phyloP scores from a whole-genome alignment of 2,888 invertebrate genomes.

The Lordiphosa fenestrarum region DNA sequence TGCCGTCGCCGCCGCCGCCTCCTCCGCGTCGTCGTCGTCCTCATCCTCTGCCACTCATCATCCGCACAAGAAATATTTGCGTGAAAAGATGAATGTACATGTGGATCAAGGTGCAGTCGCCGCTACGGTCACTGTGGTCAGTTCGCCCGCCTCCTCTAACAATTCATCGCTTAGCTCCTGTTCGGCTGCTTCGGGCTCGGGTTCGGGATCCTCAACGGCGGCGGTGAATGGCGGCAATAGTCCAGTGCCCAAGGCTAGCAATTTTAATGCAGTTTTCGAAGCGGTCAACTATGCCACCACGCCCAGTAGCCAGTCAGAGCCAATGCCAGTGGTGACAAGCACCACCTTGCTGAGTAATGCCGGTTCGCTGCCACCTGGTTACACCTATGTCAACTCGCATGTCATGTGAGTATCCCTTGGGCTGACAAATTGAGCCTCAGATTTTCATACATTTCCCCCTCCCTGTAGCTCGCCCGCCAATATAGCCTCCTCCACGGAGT shows the following conservation, averaged over 20 bases:
- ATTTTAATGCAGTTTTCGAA: conserved; percentile 51
- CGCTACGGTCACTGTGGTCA: conserved; percentile 75
- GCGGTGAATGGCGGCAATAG: conserved; percentile 77
- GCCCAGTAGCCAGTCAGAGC: conserved; percentile 19
- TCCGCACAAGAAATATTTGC: conserved; percentile 80
- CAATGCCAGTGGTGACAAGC: conserved; percentile 37
- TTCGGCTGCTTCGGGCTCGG: conserved; percentile 32
- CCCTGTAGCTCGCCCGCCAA: conserved; percentile 46
- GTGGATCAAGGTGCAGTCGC: conserved; percentile 64
- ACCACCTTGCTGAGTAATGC: conserved; percentile 39
- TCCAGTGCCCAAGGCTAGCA: conserved; percentile 60
- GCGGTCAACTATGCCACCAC: conserved; percentile 50
- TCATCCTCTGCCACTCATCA: conserved; percentile 71
- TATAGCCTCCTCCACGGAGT: conserved; percentile 61
- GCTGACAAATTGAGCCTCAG: too few relatives aligned
- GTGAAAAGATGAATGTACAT: conserved; percentile 80
- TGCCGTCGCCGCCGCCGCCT: conserved; percentile 33
- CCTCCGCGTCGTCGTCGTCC: conserved; percentile 16
- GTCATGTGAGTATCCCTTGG: conserved; percentile 48
- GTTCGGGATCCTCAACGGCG: conserved; percentile 68
- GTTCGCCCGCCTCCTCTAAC: conserved; percentile 77
- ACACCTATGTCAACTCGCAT: conserved; percentile 61
- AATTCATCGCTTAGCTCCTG: conserved; percentile 64
- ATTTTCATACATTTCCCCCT: neutral
- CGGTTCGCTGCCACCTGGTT: conserved; percentile 49